phyloP scores from a whole-genome alignment of 2,113 vertebrate genomes.

The Azemiops feae region DNA sequence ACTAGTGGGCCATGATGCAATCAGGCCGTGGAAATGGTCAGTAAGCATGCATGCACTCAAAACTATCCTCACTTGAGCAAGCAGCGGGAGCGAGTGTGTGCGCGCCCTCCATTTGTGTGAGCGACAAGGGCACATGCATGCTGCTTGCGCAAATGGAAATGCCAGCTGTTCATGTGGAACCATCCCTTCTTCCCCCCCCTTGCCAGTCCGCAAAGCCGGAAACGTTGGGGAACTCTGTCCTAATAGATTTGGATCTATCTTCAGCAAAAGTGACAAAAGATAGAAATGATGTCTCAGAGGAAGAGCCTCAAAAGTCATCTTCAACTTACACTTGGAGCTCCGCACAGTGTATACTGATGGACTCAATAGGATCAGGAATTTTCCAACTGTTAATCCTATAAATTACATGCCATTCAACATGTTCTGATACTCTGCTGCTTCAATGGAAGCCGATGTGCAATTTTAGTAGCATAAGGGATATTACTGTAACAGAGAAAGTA shows the following conservation, averaged over 20 bases:
- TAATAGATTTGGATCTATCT: background rate
- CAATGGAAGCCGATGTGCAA: background rate
- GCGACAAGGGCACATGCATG: no score
- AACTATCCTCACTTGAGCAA: background rate
- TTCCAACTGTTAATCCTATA: background rate
- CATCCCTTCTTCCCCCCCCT: accelerated
- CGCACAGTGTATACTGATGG: background rate
- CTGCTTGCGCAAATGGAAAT: no score
- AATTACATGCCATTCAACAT: background rate
- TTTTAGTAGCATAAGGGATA: background rate
- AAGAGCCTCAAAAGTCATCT: background rate
- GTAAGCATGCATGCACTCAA: background rate
- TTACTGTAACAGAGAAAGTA: background rate
- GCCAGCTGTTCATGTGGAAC: background rate
- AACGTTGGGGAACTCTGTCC: background rate
- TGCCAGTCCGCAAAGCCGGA: no score
- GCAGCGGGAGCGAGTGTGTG: no score
- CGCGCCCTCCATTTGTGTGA: background rate
- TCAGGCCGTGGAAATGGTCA: background rate
- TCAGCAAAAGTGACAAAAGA: background rate
- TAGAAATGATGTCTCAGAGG: background rate
- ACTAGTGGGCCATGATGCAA: background rate
- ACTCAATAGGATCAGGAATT: background rate
- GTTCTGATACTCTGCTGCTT: background rate
- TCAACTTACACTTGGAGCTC: background rate